Evolutionary conservation across 2,888 invertebrate species (phyloP).

Genomic region (Papilio gigon): DNA sequence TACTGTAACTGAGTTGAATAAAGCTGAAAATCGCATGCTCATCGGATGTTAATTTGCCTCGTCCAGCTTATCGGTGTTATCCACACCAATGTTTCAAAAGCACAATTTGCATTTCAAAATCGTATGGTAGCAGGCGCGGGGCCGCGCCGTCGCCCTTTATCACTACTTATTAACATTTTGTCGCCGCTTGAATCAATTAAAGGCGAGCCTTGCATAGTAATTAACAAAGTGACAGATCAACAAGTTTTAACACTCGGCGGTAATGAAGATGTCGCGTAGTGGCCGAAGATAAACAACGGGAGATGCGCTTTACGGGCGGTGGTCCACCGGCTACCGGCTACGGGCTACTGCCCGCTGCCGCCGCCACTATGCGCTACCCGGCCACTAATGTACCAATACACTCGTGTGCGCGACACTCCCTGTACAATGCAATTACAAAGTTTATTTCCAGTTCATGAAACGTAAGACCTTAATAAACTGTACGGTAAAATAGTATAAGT

Average conservation of each 20-base stretch:
- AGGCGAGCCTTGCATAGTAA: conserved; percentile 73
- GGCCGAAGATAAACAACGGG: conserved; percentile 52
- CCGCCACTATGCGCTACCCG: background rate
- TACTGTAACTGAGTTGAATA: conserved; percentile 30
- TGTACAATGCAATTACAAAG: conserved; percentile 3
- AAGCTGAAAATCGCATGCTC: conserved; percentile 69
- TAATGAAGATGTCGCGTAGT: conserved; percentile 78
- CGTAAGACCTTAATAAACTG: background rate
- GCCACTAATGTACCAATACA: background rate
- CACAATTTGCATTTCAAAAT: conserved; percentile 69
- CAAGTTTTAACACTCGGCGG: conserved; percentile 79
- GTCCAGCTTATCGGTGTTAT: conserved; percentile 62
- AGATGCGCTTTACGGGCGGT: conserved; percentile 32
- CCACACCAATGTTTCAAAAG: conserved; percentile 64
- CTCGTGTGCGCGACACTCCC: conserved; percentile 3
- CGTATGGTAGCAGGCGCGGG: conserved; percentile 47
- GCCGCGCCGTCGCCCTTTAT: conserved; percentile 56
- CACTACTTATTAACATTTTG: conserved; percentile 79
- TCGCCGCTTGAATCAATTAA: conserved; percentile 78
- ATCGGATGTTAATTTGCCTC: conserved; percentile 65
- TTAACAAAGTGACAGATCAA: conserved; percentile 77
- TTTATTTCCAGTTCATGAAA: background rate
- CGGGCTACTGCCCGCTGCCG: background rate
- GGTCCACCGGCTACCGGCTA: conserved; percentile 24
- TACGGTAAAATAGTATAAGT: background rate